A percentile compares a stretch with the other conserved stretches of the same genome.
These are phyloP conservation scores for Nesometra sesokonis DNA, from an alignment of 35 echinoderm and acorn worm genomes.

Conservation along the genomic window DNA sequence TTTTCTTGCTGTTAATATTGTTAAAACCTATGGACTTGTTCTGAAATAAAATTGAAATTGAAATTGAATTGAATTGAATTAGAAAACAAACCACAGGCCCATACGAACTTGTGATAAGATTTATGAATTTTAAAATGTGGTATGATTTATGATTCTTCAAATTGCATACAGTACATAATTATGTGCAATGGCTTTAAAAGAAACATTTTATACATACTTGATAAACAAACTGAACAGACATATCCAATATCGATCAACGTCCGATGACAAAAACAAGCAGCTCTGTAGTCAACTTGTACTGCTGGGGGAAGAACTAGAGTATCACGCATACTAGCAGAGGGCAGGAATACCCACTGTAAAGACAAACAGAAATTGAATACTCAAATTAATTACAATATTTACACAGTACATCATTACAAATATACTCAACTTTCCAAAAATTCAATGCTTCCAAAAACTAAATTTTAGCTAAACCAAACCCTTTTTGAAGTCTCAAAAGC, in stretches of 20 bases:
- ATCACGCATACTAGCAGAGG: slow-evolving; percentile 37
- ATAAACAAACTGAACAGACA: slow-evolving; percentile 95
- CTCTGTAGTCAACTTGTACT: slow-evolving; percentile 86
- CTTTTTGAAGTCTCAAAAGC: too few relatives aligned
- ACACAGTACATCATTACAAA: too few relatives aligned
- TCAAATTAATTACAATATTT: too few relatives aligned
- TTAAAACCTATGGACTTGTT: too few relatives aligned
- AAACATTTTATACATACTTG: slow-evolving; percentile 49
- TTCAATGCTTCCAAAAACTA: too few relatives aligned
- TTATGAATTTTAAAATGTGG: not conserved
- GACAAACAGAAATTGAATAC: not conserved
- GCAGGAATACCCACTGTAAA: slow-evolving; percentile 81
- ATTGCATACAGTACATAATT: not conserved
- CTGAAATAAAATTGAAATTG: too few relatives aligned
- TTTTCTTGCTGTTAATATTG: too few relatives aligned
- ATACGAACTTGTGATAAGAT: not conserved
- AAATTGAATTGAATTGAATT: too few relatives aligned
- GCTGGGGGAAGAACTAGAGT: slow-evolving; percentile 71
- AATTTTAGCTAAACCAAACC: too few relatives aligned
- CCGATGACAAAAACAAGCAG: slow-evolving; percentile 96
- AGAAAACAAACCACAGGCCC: too few relatives aligned
- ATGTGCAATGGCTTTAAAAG: not conserved
- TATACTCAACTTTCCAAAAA: too few relatives aligned
- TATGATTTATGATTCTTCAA: not conserved
- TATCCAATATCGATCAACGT: slow-evolving; percentile 86